phyloP scores from a whole-genome alignment of 2,113 vertebrate genomes.

The Synchiropus splendidus region DNA sequence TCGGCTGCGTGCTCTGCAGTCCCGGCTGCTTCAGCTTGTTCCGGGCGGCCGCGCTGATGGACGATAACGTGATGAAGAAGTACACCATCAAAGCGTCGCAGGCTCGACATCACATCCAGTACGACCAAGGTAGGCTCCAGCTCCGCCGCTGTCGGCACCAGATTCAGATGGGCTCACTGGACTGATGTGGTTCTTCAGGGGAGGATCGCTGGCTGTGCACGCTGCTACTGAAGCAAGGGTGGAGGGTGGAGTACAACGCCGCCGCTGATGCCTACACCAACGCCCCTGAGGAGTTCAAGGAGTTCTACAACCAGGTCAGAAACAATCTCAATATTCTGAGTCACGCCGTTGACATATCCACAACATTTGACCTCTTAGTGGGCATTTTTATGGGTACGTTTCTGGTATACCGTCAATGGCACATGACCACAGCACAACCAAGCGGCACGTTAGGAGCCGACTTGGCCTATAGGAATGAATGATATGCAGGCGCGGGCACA shows the following conservation, averaged over 20 bases:
- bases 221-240: constrained; percentile 71
- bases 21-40: constrained; percentile 77
- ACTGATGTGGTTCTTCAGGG: constrained; percentile 36
- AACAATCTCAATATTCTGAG: too few species aligned
- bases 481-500: too few species aligned
- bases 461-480: too few species aligned
- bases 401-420: too few species aligned
- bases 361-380: too few species aligned
- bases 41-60: constrained; percentile 71
- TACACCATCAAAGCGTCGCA: constrained; percentile 67
- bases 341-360: too few species aligned
- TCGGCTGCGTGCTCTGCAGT: constrained; percentile 73
- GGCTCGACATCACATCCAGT: constrained; percentile 69
- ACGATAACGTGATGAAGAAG: constrained; percentile 69
- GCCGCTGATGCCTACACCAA: constrained; percentile 76
- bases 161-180: too few species aligned
- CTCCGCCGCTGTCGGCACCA: not conserved
- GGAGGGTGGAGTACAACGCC: constrained; percentile 76
- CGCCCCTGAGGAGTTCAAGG: constrained; percentile 73
- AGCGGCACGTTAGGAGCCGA: too few species aligned
- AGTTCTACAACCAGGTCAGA: constrained; percentile 76
- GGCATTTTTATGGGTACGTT: too few species aligned
- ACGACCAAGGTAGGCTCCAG: constrained; percentile 66
- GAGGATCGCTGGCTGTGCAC: constrained; percentile 80
- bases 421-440: too few species aligned